Base-by-base conservation (phyloP, 64 coral and sea anemone species). In the Porites australiensis region DNA sequence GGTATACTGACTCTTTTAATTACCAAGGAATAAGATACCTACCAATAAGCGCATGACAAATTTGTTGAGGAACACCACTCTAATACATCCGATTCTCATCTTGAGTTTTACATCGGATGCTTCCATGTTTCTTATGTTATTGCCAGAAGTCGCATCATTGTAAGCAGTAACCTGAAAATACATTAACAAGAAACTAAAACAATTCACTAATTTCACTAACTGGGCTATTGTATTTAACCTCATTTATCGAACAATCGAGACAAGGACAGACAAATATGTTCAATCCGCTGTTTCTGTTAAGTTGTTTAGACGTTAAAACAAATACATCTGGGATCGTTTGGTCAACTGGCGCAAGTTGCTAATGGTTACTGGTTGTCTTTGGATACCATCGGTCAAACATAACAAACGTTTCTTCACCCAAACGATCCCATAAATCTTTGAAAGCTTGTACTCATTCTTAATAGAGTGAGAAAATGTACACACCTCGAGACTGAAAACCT, bases 401-500 rank as follows among this genome's bases (percentile, higher is more conserved):
- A 37, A 37, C 27, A 0, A 37, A 37, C 27, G 27, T 37, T 37
- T 37, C 27, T 37, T 37, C 27, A 37, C 27, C 27, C 27, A 37
- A 37, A 37, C 27, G 27, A 37, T 37, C 1, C 27, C 27, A 37
- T 37, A 37, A 37, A 37, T 37, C 27, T 37, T 37, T 37, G 27
- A 37, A 37, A 37, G 27, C 27, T 37, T 0, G 27, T 37, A 1
- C 27, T 1, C 47, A 49, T 77, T 2, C 12, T 27, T 14, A 11
- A 45, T 67, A 70, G 23, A 23, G 55, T 1, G 2, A 6, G 14
- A 11, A 8, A 8, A 46, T 77, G 52, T 13, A 43, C 89, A 49
- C 13, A 99, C 98, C 94, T 91, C 65, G 6, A 99, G 91, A 84
- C 88, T 96, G 57, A 99, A 99, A 49, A 99, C 98, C 47, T 99